phyloP scores from a whole-genome alignment of 2,888 invertebrate genomes.

The Lasius fuliginosus region DNA sequence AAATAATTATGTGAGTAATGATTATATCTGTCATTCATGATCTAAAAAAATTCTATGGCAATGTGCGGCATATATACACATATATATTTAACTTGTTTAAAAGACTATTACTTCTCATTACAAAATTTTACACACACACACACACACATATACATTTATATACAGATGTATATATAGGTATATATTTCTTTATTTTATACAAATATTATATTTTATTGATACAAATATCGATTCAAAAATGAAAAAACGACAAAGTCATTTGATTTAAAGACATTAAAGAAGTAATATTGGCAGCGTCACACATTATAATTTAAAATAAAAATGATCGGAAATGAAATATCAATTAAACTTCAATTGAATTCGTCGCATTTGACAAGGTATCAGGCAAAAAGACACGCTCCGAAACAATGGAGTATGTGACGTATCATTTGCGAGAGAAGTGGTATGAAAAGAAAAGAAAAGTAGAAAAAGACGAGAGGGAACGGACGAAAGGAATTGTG shows the following conservation, averaged over 20 bases:
- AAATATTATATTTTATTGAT: not conserved
- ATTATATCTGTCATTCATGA: not conserved
- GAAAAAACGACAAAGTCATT: not conserved
- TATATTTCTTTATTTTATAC: not conserved
- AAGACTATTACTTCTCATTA: not conserved
- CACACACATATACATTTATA: not conserved
- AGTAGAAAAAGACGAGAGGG: not conserved
- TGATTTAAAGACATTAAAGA: not conserved
- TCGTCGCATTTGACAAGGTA: not conserved
- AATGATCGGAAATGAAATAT: not conserved
- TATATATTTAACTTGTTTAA: not conserved
- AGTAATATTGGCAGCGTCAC: not conserved
- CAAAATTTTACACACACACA: too few relatives aligned
- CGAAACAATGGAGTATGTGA: slow-evolving; percentile 31
- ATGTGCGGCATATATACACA: too few relatives aligned
- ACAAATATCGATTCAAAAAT: not conserved
- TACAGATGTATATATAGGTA: not conserved
- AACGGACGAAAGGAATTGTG: slow-evolving; percentile 46
- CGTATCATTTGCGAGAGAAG: slow-evolving; percentile 25
- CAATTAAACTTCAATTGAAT: not conserved
- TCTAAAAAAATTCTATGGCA: not conserved
- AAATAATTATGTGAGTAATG: not conserved
- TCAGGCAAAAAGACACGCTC: not conserved
- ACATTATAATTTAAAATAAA: not conserved
- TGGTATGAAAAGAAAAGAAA: not conserved